phyloP scores from a whole-genome alignment of 2,888 invertebrate genomes.

The Drosophila lutescens region DNA sequence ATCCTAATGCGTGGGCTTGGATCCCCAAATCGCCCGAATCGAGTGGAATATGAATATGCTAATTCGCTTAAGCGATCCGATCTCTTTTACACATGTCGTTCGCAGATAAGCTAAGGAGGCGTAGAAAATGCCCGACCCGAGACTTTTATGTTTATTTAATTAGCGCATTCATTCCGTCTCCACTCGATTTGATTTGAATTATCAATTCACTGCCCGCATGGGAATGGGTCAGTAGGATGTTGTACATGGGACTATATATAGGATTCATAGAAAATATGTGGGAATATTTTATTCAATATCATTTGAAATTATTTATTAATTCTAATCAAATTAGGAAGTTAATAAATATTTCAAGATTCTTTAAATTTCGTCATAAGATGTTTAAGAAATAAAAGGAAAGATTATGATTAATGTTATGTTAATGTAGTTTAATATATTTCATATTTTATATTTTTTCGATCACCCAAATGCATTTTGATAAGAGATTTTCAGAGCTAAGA shows the following conservation, averaged over 20 bases:
- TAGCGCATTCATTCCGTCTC: constrained; percentile 59
- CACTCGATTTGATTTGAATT: constrained; percentile 51
- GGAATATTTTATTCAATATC: neutral
- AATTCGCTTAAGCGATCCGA: constrained; percentile 44
- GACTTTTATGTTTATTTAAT: constrained; percentile 73
- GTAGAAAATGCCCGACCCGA: constrained; percentile 66
- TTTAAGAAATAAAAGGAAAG: too few relatives aligned
- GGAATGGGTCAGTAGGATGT: constrained; percentile 36
- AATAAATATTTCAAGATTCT: too few relatives aligned
- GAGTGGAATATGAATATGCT: constrained; percentile 42
- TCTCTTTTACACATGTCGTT: constrained; percentile 55
- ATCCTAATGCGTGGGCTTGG: constrained; percentile 40
- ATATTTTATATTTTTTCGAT: too few relatives aligned
- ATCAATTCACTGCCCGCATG: constrained; percentile 55
- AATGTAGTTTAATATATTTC: neutral
- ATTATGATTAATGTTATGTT: neutral
- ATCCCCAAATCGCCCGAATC: neutral
- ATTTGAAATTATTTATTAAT: too few relatives aligned
- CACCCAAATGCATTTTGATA: neutral
- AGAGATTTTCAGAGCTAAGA: neutral
- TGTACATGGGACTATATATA: constrained; percentile 20
- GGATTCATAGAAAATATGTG: constrained; percentile 7
- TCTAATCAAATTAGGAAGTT: neutral
- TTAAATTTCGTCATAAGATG: too few relatives aligned
- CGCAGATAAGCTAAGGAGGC: constrained; percentile 76